Conservation (phyloP, 2,113 vertebrate genomes). For the Noturus placidus region DNA sequence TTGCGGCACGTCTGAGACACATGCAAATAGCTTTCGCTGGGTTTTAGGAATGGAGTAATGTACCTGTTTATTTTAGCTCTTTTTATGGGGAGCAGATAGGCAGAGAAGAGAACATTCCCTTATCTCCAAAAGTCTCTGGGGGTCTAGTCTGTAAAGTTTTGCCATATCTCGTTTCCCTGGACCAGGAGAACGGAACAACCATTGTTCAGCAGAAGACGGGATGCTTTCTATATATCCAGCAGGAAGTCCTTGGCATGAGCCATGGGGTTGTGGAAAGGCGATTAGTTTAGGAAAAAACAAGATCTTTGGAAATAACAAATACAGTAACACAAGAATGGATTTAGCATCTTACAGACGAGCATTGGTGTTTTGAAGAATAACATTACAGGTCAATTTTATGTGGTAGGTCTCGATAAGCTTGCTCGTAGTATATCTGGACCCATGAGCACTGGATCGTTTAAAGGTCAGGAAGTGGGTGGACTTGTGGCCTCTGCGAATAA, state of each 20-base stretch:
- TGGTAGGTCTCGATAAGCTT: constrained; percentile 22
- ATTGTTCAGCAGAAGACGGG: constrained; percentile 52
- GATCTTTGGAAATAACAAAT: constrained; percentile 19
- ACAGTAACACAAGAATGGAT: constrained; percentile 31
- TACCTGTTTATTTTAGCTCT: constrained; percentile 56
- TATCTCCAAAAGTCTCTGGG: constrained; percentile 8
- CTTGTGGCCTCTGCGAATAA: constrained; percentile 36
- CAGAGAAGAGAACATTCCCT: background rate
- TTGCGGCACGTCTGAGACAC: constrained; percentile 60
- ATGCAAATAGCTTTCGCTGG: constrained; percentile 64
- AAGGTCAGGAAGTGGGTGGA: constrained; percentile 23
- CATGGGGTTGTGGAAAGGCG: constrained; percentile 46
- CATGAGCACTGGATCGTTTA: background rate
- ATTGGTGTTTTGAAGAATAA: background rate
- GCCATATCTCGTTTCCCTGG: constrained; percentile 36
- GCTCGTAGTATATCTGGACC: constrained; percentile 16
- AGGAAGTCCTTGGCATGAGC: constrained; percentile 46
- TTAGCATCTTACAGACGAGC: constrained; percentile 8
- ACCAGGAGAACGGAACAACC: constrained; percentile 40
- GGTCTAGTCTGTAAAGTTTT: constrained; percentile 20
- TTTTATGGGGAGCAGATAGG: constrained; percentile 24
- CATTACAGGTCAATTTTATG: background rate
- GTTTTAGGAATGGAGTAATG: constrained; percentile 65
- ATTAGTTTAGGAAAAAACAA: constrained; percentile 26
- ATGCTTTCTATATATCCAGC: constrained; percentile 6